Conservation (phyloP, 1,140 invertebrate species). For the Eumeta japonica region DNA sequence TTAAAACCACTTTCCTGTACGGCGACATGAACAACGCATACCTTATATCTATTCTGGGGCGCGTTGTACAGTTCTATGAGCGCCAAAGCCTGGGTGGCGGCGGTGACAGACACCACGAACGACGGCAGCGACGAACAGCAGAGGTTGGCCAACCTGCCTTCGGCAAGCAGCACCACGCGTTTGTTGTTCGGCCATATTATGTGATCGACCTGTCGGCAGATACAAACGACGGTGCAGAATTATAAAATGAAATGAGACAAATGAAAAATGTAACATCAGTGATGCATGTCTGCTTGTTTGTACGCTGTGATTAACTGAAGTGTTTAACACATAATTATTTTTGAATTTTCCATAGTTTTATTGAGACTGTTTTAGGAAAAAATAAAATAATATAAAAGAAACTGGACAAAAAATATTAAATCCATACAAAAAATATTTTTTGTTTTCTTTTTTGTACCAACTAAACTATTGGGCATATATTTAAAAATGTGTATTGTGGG, state of each 20-base stretch:
- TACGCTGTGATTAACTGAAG: neutral
- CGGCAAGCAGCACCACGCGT: constrained; percentile 87
- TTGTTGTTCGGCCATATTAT: constrained; percentile 95
- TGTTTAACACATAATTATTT: neutral
- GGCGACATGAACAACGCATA: constrained; percentile 12
- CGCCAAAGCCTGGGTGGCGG: constrained; percentile 91
- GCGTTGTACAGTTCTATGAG: constrained; percentile 97
- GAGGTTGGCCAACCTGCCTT: constrained; percentile 92
- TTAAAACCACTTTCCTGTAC: no score
- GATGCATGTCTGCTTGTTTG: neutral
- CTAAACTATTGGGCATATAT: no score
- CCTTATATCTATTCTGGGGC: constrained; percentile 88
- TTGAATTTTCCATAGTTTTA: no score
- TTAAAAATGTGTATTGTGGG: no score
- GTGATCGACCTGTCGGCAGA: constrained; percentile 88
- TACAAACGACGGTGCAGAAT: constrained; percentile 3
- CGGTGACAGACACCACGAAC: constrained; percentile 94
- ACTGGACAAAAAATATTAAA: no score
- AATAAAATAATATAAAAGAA: no score
- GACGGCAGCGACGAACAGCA: constrained; percentile 97
- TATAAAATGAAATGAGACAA: neutral
- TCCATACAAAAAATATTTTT: no score
- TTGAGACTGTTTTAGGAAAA: no score
- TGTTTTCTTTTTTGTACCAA: no score
- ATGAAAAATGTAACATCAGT: neutral